Percentiles rank a stretch among this genome's conserved stretches.
Conservation (phyloP, 2,113 vertebrate genomes). For the Cephalopholis sonnerati region DNA sequence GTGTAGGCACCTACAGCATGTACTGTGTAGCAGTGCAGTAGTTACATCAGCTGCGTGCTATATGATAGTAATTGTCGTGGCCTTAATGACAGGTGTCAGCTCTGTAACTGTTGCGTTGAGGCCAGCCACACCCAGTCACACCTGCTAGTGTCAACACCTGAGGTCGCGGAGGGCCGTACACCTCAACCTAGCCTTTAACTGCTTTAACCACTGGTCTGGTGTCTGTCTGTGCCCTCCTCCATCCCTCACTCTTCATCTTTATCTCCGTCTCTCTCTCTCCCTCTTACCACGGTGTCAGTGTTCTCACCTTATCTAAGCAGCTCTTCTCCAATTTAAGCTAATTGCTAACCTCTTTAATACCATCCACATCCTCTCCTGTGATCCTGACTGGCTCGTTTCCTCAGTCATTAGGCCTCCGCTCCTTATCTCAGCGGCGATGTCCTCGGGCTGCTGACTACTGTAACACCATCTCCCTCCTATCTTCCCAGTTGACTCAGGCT, state of each 20-base stretch:
- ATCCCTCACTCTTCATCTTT: conserved; percentile 50
- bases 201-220: conserved; percentile 70
- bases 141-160: conserved; percentile 74
- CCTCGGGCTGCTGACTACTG: conserved; percentile 62
- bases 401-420: conserved; percentile 69
- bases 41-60: conserved; percentile 35
- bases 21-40: not conserved
- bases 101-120: conserved; percentile 47
- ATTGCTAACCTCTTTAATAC: conserved; percentile 76
- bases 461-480: conserved; percentile 51
- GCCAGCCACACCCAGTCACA: conserved; percentile 68
- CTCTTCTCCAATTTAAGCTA: conserved; percentile 70
- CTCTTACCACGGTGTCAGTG: conserved; percentile 43
- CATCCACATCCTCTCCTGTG: conserved; percentile 78
- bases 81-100: conserved; percentile 70
- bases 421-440: conserved; percentile 69
- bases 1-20: not conserved
- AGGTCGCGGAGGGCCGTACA: conserved; percentile 59
- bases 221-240: conserved; percentile 55
- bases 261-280: conserved; percentile 37
- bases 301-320: conserved; percentile 74
- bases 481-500: conserved; percentile 51
- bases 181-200: conserved; percentile 64
- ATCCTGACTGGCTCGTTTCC: conserved; percentile 78
- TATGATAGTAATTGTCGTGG: conserved; percentile 50